These are phyloP conservation scores for Caenorhabditis inopinata DNA, from an alignment of 1,140 invertebrate species.

Conservation along the genomic window DNA sequence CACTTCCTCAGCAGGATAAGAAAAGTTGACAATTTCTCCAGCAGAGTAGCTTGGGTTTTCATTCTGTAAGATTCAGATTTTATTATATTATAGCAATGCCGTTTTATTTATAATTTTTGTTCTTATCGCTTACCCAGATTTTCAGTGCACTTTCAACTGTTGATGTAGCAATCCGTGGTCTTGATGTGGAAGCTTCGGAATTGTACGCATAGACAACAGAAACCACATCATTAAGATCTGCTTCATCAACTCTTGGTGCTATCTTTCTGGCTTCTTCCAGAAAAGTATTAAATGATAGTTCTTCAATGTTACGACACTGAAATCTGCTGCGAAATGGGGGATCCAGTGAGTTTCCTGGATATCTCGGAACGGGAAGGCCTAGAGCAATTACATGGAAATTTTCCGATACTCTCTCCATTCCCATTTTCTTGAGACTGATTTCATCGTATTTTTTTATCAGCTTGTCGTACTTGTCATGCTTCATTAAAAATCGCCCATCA, in stretches of 20 bases:
- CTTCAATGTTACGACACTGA: constrained; percentile 80
- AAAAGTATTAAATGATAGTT: not conserved
- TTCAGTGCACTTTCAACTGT: constrained; percentile 71
- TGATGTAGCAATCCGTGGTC: constrained; percentile 71
- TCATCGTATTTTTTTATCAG: constrained; percentile 77
- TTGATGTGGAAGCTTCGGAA: constrained; percentile 73
- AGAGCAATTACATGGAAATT: constrained; percentile 87
- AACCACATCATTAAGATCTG: constrained; percentile 74
- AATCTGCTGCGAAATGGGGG: constrained; percentile 84
- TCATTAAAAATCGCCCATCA: constrained; percentile 88
- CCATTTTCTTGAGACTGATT: constrained; percentile 80
- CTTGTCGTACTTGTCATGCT: constrained; percentile 84
- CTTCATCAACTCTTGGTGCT: constrained; percentile 55
- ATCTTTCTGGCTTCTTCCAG: not conserved
- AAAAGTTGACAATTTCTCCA: constrained; percentile 74
- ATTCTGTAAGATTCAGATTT: constrained; percentile 69
- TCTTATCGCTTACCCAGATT: constrained; percentile 78
- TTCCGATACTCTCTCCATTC: constrained; percentile 83
- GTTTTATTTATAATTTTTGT: too few species aligned
- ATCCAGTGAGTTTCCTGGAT: constrained; percentile 88
- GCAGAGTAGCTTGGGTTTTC: constrained; percentile 73
- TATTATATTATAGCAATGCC: too few species aligned
- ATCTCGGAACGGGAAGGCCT: constrained; percentile 82
- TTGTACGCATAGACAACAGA: constrained; percentile 77
- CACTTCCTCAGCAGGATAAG: constrained; percentile 82